Conservation (phyloP, 2,797 vertebrate species). For the Echeneis naucrates region DNA sequence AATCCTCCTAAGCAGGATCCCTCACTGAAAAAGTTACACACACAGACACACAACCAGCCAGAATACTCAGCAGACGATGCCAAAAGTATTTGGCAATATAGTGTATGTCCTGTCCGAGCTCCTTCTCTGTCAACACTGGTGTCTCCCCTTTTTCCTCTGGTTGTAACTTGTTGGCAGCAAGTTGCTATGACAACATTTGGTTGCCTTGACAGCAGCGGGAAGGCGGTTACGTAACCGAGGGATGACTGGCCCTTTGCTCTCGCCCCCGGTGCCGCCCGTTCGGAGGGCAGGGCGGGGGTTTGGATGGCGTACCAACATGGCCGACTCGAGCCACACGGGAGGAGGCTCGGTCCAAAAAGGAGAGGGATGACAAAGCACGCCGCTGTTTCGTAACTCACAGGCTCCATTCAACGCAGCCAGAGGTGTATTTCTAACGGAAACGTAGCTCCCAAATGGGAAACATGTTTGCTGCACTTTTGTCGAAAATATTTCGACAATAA, state of each 20-base stretch:
- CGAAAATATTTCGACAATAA: no score
- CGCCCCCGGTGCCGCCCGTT: constrained; percentile 35
- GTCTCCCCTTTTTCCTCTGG: constrained; percentile 54
- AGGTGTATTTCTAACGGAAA: constrained; percentile 19
- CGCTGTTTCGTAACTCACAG: constrained; percentile 15
- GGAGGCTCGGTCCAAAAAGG: constrained; percentile 29
- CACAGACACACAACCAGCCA: constrained; percentile 34
- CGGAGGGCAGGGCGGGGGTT: constrained; percentile 40
- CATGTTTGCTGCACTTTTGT: background rate
- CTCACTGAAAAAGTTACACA: no score
- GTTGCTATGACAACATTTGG: constrained; percentile 65
- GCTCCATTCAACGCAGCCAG: background rate
- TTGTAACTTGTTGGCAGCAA: constrained; percentile 54
- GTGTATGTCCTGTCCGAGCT: constrained; percentile 21
- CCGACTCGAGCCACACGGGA: constrained; percentile 17
- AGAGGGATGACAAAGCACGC: constrained; percentile 26
- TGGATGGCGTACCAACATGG: constrained; percentile 48
- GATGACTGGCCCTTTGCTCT: constrained; percentile 43
- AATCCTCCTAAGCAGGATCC: no score
- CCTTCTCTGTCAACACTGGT: constrained; percentile 37
- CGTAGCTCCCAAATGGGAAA: constrained; percentile 24
- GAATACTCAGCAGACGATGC: constrained; percentile 57
- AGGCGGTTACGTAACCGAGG: constrained; percentile 62
- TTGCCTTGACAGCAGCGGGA: constrained; percentile 49
- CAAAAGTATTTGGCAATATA: no score